phyloP scores from a whole-genome alignment of 2,888 invertebrate species.

The Mythimna lalbum region DNA sequence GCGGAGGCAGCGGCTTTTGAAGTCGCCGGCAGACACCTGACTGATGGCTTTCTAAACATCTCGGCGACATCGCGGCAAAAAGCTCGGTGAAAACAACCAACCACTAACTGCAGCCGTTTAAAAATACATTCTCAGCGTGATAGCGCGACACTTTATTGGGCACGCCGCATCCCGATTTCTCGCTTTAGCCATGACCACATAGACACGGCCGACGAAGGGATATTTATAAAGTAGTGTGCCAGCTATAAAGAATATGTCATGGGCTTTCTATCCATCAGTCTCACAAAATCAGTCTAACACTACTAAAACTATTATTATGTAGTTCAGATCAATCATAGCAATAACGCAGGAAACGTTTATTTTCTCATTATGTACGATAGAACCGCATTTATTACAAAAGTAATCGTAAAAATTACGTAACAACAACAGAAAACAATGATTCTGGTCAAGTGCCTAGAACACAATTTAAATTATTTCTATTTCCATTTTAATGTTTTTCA shows the following conservation, averaged over 20 bases:
- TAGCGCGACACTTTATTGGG: slow-evolving; percentile 71
- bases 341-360: slow-evolving; percentile 47
- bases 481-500: slow-evolving; percentile 21
- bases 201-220: slow-evolving; percentile 40
- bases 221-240: slow-evolving; percentile 53
- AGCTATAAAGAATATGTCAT: slow-evolving; percentile 38
- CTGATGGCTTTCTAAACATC: slow-evolving; percentile 89
- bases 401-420: slow-evolving; percentile 18
- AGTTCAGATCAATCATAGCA: slow-evolving; percentile 51
- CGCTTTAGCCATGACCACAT: slow-evolving; percentile 62
- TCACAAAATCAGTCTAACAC: slow-evolving; percentile 2
- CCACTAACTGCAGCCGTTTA: slow-evolving; percentile 83
- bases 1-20: slow-evolving; percentile 79
- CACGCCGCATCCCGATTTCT: slow-evolving; percentile 70
- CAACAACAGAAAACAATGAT: slow-evolving; percentile 35
- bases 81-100: slow-evolving; percentile 85
- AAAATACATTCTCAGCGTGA: slow-evolving; percentile 79
- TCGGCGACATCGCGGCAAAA: slow-evolving; percentile 82
- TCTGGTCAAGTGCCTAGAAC: slow-evolving; percentile 30
- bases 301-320: slow-evolving; percentile 7
- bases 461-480: slow-evolving; percentile 26
- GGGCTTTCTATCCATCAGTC: slow-evolving; percentile 29
- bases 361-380: slow-evolving; percentile 40
- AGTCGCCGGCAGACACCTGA: slow-evolving; percentile 84
- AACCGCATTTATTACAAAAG: slow-evolving; percentile 34